Evolutionary conservation across 2,888 invertebrate species (phyloP).

Genomic region (Apoderus coryli): DNA sequence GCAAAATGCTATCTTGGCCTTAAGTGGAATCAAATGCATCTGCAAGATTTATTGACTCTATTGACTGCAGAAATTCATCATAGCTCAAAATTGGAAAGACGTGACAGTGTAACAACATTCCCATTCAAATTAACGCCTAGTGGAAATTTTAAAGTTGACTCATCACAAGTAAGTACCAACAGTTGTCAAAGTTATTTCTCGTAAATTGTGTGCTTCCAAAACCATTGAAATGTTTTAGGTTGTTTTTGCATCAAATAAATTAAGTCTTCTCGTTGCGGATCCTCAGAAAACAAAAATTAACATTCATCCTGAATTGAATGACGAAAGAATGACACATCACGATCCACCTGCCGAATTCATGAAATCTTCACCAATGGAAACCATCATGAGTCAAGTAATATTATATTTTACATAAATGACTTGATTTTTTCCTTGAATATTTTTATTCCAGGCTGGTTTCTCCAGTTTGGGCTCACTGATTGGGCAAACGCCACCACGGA

Average conservation of each 20-base stretch:
- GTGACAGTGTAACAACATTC: no score
- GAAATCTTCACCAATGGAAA: slow-evolving; percentile 25
- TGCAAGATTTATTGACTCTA: no score
- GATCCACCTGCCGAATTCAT: slow-evolving; percentile 16
- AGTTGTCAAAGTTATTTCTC: slow-evolving; percentile 1
- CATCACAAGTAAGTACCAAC: slow-evolving; percentile 46
- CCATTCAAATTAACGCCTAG: slow-evolving; percentile 54
- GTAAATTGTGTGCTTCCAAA: not conserved
- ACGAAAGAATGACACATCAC: slow-evolving; percentile 17
- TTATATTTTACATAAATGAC: no score
- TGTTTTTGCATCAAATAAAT: slow-evolving; percentile 51
- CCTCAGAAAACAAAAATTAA: slow-evolving; percentile 49
- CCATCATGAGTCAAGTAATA: slow-evolving; percentile 26
- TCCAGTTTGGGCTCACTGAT: slow-evolving; percentile 23
- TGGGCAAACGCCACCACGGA: slow-evolving; percentile 23
- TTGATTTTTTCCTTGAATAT: not conserved
- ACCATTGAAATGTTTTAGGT: slow-evolving; percentile 35
- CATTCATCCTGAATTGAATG: slow-evolving; percentile 33
- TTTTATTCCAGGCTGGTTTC: slow-evolving; percentile 21
- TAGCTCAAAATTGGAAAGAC: slow-evolving; percentile 17
- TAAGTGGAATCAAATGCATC: no score
- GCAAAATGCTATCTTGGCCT: no score
- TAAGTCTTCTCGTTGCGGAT: slow-evolving; percentile 53
- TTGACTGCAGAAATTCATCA: no score
- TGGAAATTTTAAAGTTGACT: slow-evolving; percentile 52